Evolutionary conservation across 1,140 invertebrate genomes (phyloP).

Genomic region (Neodiprion fabricii): DNA sequence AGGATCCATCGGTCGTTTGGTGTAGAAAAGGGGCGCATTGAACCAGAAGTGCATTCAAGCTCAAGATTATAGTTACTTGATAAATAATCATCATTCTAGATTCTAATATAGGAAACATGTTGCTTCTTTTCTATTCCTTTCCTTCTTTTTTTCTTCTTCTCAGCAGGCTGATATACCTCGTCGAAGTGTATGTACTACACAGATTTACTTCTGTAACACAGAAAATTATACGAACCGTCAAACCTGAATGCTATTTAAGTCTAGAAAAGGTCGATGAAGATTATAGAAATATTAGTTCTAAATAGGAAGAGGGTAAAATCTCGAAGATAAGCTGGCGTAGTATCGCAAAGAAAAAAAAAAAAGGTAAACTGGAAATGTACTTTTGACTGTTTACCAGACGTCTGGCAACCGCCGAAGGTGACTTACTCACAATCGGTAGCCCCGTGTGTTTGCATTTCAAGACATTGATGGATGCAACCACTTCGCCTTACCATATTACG

Average conservation of each 20-base stretch:
- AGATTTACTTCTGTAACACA: too few species aligned
- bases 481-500: background rate
- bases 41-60: background rate
- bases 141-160: background rate
- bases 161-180: too few species aligned
- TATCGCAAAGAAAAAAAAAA: background rate
- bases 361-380: background rate
- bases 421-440: background rate
- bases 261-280: too few species aligned
- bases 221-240: too few species aligned
- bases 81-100: background rate
- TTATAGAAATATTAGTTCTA: too few species aligned
- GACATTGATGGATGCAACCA: background rate
- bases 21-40: background rate
- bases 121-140: background rate
- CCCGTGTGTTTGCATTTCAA: background rate
- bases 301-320: too few species aligned
- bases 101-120: background rate
- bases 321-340: too few species aligned
- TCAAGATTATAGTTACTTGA: background rate
- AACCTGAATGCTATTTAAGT: too few species aligned
- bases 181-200: too few species aligned
- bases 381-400: background rate
- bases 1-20: background rate
- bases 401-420: background rate